These are phyloP conservation scores for Dynastes hyllus DNA, from an alignment of 2,888 invertebrate genomes.

Conservation along the genomic window DNA sequence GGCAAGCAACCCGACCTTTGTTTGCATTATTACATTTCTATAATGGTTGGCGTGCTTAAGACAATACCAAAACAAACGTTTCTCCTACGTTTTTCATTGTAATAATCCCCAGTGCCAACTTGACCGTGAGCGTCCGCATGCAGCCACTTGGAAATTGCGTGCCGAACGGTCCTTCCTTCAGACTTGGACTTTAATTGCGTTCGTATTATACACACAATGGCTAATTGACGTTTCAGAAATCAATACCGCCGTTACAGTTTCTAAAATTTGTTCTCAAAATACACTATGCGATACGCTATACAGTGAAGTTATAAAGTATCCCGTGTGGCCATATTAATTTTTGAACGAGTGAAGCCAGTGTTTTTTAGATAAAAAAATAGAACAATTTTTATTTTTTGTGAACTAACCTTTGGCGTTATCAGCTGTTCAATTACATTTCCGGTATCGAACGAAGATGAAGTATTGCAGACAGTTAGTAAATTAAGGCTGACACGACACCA, in stretches of 20 bases:
- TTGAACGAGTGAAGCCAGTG: too few relatives aligned
- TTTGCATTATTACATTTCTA: slow-evolving; percentile 55
- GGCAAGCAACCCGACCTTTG: slow-evolving; percentile 52
- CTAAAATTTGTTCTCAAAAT: slow-evolving; percentile 1
- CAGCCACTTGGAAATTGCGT: slow-evolving; percentile 52
- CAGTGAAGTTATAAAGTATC: too few relatives aligned
- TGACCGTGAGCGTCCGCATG: slow-evolving; percentile 58
- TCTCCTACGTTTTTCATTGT: slow-evolving; percentile 52
- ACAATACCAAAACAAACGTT: slow-evolving; percentile 55
- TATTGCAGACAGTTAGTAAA: too few relatives aligned
- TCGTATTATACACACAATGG: slow-evolving; percentile 16
- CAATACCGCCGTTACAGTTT: slow-evolving; percentile 15
- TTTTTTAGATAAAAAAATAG: too few relatives aligned
- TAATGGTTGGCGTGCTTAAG: slow-evolving; percentile 54
- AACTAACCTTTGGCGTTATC: too few relatives aligned
- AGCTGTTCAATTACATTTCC: too few relatives aligned
- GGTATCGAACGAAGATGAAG: too few relatives aligned
- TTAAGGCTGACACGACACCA: too few relatives aligned
- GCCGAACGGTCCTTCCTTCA: slow-evolving; percentile 30
- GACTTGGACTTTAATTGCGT: slow-evolving; percentile 27
- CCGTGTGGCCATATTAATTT: too few relatives aligned
- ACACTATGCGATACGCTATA: too few relatives aligned
- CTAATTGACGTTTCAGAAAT: slow-evolving; percentile 35
- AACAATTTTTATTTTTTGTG: too few relatives aligned
- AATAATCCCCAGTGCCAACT: slow-evolving; percentile 56